These are phyloP conservation scores for Alosa alosa DNA, from an alignment of 2,113 vertebrate species.

Conservation along the genomic window DNA sequence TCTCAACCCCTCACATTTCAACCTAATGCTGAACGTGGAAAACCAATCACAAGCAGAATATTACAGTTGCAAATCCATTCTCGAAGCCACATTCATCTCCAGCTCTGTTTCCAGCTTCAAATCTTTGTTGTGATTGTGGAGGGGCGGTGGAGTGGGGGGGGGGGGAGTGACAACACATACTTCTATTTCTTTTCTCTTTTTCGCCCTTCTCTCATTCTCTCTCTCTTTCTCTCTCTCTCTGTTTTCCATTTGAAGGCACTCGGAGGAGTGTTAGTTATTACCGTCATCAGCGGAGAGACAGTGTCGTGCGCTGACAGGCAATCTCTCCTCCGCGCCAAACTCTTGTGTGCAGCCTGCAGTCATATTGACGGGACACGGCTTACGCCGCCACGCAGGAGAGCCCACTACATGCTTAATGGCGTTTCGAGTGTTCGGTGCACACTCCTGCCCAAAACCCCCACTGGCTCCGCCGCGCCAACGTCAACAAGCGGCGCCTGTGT, in stretches of 20 bases:
- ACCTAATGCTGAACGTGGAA: constrained; percentile 57
- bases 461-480: constrained; percentile 38
- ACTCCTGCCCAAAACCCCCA: constrained; percentile 47
- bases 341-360: constrained; percentile 62
- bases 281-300: constrained; percentile 66
- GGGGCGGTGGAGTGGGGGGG: too few relatives aligned
- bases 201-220: constrained; percentile 19
- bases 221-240: constrained; percentile 41
- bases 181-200: constrained; percentile 59
- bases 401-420: constrained; percentile 63
- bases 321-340: constrained; percentile 56
- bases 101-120: constrained; percentile 53
- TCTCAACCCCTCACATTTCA: constrained; percentile 66
- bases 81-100: constrained; percentile 38
- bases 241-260: constrained; percentile 63
- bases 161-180: constrained; percentile 62
- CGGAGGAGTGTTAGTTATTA: constrained; percentile 72
- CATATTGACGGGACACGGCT: constrained; percentile 57
- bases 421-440: constrained; percentile 70
- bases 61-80: constrained; percentile 45
- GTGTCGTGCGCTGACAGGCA: constrained; percentile 71
- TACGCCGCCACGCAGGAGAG: constrained; percentile 52
- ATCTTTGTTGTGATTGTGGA: constrained; percentile 74
- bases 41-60: constrained; percentile 59
- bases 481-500: constrained; percentile 35